Base-by-base conservation (phyloP, 1,140 invertebrate species). In the Matsumurasca onukii region DNA sequence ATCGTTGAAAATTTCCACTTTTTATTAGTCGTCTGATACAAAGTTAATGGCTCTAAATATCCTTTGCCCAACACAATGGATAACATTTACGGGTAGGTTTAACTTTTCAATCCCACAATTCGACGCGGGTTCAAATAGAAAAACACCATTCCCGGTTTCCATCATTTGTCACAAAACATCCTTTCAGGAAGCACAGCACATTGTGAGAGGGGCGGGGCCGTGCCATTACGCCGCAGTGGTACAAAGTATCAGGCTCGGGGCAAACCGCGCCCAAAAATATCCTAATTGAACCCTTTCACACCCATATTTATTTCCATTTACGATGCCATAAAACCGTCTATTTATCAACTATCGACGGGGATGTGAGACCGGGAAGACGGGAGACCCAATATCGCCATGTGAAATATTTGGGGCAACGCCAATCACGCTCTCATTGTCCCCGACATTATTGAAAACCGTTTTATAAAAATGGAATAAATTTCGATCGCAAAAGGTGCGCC, bases 371-470 rank as follows among this genome's bases (percentile, higher is more conserved):
- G n/a, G n/a, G n/a, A n/a, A n/a, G n/a, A n/a, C n/a, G n/a, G n/a
- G n/a, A n/a, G n/a, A n/a, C n/a, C n/a, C 55, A 13, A 27, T 13
- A 22, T 59, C 12, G 49, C 9, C 13, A 20, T 5, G 22, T 52
- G 55, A 59, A 59, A 59, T 59, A 59, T 59, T 59, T 59, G 25
- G 55, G 55, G 55, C 30, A 59, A 59, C 55, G 55, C 55, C 55
- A 59, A 59, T 59, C 55, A 59, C 24, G 25, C 13, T 2, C 55
- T 29, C 55, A 59, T 59, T 59, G 55, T 59, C 22, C 24, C 55
- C 55, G 55, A 59, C 55, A 59, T 59, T 59, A 59, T 59, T 59
- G 55, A 59, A 59, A 59, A 59, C 55, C 55, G 55, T 59, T 59
- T 59, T 59, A 27, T 59, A 59, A 59, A 59, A 59, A 59, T n/a